These are phyloP conservation scores for Harmothoe impar DNA, from an alignment of 2,888 invertebrate genomes.

Conservation along the genomic window DNA sequence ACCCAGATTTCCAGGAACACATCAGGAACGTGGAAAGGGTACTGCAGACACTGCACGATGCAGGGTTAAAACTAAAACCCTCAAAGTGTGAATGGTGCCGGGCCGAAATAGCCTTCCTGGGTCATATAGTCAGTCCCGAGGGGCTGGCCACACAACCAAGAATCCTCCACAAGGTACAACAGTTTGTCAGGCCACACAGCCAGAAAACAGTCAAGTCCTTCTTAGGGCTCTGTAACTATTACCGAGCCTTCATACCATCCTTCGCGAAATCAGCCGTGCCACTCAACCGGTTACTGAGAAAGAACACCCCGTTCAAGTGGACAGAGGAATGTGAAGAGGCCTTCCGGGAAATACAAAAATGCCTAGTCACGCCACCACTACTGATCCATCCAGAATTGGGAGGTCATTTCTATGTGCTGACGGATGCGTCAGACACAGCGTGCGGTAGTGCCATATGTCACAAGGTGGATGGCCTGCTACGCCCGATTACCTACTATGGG, in stretches of 20 bases:
- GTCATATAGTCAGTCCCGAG: background rate
- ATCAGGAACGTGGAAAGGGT: background rate
- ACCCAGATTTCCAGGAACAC: background rate
- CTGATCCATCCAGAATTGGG: background rate
- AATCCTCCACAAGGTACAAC: background rate
- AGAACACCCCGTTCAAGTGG: background rate
- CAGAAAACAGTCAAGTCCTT: background rate
- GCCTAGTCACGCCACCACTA: background rate
- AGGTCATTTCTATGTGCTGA: background rate
- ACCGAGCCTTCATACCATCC: background rate
- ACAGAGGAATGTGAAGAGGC: background rate
- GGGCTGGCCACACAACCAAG: background rate
- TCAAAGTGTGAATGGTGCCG: constrained; percentile 14
- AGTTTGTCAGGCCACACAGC: background rate
- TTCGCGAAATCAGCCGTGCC: background rate
- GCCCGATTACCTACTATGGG: background rate
- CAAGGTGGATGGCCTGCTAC: background rate
- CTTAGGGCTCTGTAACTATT: background rate
- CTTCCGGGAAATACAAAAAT: background rate
- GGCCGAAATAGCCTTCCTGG: background rate
- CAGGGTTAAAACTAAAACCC: background rate
- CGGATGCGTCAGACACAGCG: background rate
- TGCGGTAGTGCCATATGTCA: background rate
- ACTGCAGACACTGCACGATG: background rate
- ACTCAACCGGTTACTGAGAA: background rate